phyloP scores from a whole-genome alignment of 2,113 vertebrate genomes.

The Brienomyrus longianalis region DNA sequence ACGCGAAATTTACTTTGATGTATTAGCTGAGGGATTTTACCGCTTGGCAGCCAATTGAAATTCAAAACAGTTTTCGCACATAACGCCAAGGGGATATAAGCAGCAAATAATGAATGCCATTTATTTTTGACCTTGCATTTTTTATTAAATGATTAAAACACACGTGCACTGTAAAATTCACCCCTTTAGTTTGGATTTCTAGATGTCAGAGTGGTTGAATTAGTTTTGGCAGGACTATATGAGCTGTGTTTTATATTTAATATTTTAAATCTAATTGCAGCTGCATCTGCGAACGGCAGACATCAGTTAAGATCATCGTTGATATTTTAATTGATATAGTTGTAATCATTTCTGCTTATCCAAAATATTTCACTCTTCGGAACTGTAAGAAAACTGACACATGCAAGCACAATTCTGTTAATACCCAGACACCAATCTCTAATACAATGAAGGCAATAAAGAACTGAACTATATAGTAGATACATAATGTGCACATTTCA shows the following conservation, averaged over 20 bases:
- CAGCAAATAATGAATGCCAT: conserved; percentile 69
- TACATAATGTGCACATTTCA: neutral
- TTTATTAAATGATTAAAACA: conserved; percentile 65
- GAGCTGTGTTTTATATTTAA: neutral
- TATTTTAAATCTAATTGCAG: neutral
- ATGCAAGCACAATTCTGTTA: neutral
- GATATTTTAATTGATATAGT: neutral
- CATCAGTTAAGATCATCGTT: neutral
- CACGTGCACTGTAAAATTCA: conserved; percentile 37
- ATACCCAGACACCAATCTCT: neutral
- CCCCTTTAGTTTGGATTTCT: neutral
- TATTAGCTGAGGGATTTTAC: conserved; percentile 73
- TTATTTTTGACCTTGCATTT: conserved; percentile 70
- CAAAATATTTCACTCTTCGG: neutral
- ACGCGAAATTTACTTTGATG: conserved; percentile 75
- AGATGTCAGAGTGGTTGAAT: neutral
- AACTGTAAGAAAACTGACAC: neutral
- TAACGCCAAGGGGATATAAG: conserved; percentile 67
- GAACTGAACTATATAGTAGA: neutral
- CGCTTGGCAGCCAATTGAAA: conserved; percentile 74
- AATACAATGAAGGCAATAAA: too few species aligned
- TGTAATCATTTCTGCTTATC: neutral
- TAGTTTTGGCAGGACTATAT: neutral
- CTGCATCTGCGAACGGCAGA: neutral
- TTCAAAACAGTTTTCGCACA: conserved; percentile 66